These are phyloP conservation scores for Rissa tridactyla DNA, from an alignment of 2,113 vertebrate genomes.

Conservation along the genomic window DNA sequence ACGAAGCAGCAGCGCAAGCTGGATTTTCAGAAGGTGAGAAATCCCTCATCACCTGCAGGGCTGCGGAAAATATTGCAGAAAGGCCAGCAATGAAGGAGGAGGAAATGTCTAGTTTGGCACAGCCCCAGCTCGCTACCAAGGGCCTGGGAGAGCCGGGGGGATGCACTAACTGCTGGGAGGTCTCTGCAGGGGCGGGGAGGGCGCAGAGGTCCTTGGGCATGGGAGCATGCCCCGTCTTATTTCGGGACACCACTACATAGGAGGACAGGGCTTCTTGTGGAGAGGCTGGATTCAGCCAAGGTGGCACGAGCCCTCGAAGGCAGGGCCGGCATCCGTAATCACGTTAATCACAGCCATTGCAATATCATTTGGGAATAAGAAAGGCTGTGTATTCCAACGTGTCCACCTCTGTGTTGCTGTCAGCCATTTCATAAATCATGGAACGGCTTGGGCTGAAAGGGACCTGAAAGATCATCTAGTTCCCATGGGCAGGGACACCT, in stretches of 20 bases:
- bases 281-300: neutral
- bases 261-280: neutral
- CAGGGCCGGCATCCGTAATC: neutral
- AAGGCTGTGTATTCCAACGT: neutral
- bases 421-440: neutral
- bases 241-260: neutral
- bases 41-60: neutral
- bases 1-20: neutral
- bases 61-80: neutral
- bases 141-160: neutral
- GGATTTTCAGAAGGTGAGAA: neutral
- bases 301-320: neutral
- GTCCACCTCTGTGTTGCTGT: neutral
- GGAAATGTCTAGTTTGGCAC: neutral
- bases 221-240: neutral
- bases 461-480: neutral
- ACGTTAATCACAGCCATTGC: neutral
- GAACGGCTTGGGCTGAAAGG: neutral
- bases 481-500: neutral
- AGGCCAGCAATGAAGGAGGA: neutral
- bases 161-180: neutral
- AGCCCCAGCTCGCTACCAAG: neutral
- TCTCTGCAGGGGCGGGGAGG: neutral
- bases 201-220: neutral
- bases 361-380: neutral